A percentile compares a stretch with the other conserved stretches of the same genome.
These are phyloP conservation scores for Leguminivora glycinivorella DNA, from an alignment of 1,140 invertebrate genomes.

Conservation along the genomic window DNA sequence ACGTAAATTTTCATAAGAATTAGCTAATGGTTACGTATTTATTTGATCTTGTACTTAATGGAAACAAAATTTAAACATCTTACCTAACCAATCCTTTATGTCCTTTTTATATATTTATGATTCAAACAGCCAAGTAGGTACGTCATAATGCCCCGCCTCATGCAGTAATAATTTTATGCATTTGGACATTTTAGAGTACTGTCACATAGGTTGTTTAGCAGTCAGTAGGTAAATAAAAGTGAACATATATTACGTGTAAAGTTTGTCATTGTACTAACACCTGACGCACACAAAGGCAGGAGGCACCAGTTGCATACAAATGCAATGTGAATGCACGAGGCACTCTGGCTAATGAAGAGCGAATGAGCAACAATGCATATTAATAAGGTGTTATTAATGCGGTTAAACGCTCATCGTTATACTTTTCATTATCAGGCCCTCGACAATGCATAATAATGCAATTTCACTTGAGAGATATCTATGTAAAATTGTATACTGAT, in stretches of 20 bases:
- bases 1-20: background rate
- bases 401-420: background rate
- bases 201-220: background rate
- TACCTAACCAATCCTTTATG: background rate
- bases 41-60: background rate
- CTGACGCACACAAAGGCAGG: constrained; percentile 13
- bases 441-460: background rate
- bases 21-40: background rate
- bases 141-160: no score
- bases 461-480: background rate
- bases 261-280: constrained; percentile 18
- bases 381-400: background rate
- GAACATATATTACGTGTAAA: background rate
- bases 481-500: no score
- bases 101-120: no score
- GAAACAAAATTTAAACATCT: background rate
- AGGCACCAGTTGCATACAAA: constrained; percentile 16
- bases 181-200: background rate
- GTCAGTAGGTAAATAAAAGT: background rate
- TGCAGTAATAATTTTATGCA: background rate
- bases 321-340: background rate
- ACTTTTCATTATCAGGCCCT: background rate
- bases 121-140: no score
- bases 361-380: constrained; percentile 8
- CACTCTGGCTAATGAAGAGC: constrained; percentile 8